Conservation (phyloP, 2,797 vertebrate genomes). For the Xiphorhynchus erythropygius region DNA sequence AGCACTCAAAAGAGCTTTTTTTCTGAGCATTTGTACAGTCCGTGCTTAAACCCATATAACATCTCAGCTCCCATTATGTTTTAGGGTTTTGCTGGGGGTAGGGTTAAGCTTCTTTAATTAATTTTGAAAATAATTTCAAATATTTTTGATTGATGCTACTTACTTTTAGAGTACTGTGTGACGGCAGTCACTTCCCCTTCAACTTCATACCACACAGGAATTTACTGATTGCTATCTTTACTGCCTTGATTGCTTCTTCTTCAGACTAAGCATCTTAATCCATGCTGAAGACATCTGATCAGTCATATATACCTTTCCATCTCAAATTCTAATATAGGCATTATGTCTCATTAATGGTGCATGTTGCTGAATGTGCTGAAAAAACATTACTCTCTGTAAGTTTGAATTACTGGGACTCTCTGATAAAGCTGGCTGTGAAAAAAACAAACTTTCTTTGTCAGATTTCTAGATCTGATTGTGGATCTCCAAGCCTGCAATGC, state of each 20-base stretch:
- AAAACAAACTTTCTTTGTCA: not conserved
- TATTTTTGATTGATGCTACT: not conserved
- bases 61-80: not conserved
- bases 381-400: not conserved
- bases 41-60: not conserved
- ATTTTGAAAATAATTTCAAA: not conserved
- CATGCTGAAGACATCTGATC: not conserved
- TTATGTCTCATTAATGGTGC: not conserved
- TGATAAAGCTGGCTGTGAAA: not conserved
- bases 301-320: not conserved
- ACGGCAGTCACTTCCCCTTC: not conserved
- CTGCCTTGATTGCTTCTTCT: not conserved
- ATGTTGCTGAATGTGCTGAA: not conserved
- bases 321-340: not conserved
- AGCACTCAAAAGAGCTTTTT: not conserved
- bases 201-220: not conserved
- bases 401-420: not conserved
- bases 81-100: not conserved
- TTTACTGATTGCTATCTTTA: not conserved
- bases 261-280: not conserved
- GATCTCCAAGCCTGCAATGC: not conserved
- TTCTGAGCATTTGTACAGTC: not conserved
- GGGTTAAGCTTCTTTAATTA: not conserved
- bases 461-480: not conserved
- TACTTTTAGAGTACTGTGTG: not conserved